A percentile compares a stretch with the other conserved stretches of the same genome.
Conservation (phyloP, 1,140 invertebrate species). For the Cyclina sinensis region DNA sequence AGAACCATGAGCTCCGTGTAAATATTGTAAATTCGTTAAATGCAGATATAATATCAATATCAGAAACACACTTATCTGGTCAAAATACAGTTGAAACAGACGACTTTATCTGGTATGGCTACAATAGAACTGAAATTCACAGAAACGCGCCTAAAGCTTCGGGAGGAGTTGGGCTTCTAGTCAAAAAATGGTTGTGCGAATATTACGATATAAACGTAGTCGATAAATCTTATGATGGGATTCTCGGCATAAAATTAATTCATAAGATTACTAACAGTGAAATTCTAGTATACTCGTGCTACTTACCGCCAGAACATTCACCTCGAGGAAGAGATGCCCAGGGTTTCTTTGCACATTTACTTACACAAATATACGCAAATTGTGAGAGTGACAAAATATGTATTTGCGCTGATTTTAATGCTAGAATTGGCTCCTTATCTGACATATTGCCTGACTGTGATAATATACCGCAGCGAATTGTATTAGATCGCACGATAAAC, state of each 20-base stretch:
- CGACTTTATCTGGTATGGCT: neutral
- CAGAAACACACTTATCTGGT: slow-evolving; percentile 31
- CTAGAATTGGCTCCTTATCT: slow-evolving; percentile 28
- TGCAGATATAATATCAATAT: slow-evolving; percentile 27
- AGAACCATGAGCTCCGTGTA: slow-evolving; percentile 40
- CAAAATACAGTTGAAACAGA: neutral
- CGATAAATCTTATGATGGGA: slow-evolving; percentile 14
- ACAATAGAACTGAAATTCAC: neutral
- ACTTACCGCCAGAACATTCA: slow-evolving; percentile 63
- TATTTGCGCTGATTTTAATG: slow-evolving; percentile 63
- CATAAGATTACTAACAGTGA: neutral
- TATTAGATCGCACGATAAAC: slow-evolving; percentile 52
- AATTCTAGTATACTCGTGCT: slow-evolving; percentile 14
- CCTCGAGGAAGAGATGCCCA: slow-evolving; percentile 30
- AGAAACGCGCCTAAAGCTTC: neutral
- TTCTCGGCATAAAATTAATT: neutral
- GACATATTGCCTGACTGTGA: slow-evolving; percentile 49
- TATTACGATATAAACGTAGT: neutral
- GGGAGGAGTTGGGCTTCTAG: neutral
- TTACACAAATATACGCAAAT: slow-evolving; percentile 55
- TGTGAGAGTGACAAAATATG: slow-evolving; percentile 38
- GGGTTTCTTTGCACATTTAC: slow-evolving; percentile 37
- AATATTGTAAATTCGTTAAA: slow-evolving; percentile 16
- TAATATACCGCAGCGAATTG: neutral
- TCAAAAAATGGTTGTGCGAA: neutral